Conservation (phyloP, 2,888 invertebrate genomes). For the Adelognathus sp. region DNA sequence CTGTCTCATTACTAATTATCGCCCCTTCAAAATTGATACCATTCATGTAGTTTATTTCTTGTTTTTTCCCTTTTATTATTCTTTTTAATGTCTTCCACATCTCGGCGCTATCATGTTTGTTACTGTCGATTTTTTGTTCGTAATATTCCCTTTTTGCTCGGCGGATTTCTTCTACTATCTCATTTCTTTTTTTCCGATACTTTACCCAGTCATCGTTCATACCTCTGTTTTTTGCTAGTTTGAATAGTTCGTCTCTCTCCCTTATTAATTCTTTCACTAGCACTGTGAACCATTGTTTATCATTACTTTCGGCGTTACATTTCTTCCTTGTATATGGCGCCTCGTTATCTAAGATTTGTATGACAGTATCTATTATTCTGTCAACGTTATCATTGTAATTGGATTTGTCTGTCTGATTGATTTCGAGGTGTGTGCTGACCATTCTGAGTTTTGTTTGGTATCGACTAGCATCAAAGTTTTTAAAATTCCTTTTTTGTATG, state of each 20-base stretch:
- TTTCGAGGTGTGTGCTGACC: too few relatives aligned
- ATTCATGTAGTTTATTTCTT: constrained; percentile 6
- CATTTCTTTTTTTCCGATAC: background rate
- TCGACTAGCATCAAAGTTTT: background rate
- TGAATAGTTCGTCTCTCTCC: background rate
- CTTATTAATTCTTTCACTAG: background rate
- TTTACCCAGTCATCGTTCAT: background rate
- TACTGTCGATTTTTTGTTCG: constrained; percentile 13
- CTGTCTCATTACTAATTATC: background rate
- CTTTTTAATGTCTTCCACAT: background rate
- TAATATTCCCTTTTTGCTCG: constrained; percentile 1
- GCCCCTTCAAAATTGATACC: constrained; percentile 31
- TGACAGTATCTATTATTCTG: background rate
- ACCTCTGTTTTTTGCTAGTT: background rate
- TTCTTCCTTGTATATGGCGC: background rate
- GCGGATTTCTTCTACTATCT: constrained; percentile 10
- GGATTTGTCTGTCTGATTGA: background rate
- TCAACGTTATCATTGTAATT: background rate
- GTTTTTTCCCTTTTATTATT: constrained; percentile 23
- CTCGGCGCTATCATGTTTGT: background rate
- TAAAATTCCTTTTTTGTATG: background rate
- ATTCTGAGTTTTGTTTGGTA: background rate
- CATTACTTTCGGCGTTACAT: background rate
- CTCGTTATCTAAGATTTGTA: background rate
- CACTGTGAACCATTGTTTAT: background rate